These are phyloP conservation scores for Pangasius krempfi DNA, from an alignment of 2,797 vertebrate species.

Conservation along the genomic window DNA sequence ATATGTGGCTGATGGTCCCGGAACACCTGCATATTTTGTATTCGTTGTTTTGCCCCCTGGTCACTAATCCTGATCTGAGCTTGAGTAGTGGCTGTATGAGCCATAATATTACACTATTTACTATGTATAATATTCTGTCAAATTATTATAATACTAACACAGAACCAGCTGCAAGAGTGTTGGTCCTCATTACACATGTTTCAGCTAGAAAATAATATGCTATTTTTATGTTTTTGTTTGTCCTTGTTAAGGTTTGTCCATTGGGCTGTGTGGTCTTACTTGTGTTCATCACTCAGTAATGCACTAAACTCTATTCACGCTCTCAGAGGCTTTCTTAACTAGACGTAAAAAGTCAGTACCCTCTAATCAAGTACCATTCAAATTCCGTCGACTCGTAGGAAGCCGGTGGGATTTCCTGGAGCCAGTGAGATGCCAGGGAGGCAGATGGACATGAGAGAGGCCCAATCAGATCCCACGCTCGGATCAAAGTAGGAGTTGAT, in stretches of 20 bases:
- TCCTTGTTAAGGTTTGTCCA: constrained; percentile 31
- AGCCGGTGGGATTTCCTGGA: constrained; percentile 83
- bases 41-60: not conserved
- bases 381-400: constrained; percentile 81
- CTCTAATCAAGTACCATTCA: constrained; percentile 79
- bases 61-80: not conserved
- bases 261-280: not conserved
- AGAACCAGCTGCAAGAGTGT: too few relatives aligned
- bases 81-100: not conserved
- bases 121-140: not conserved
- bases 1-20: not conserved
- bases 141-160: not conserved
- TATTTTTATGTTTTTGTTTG: constrained; percentile 1
- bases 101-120: not conserved
- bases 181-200: not conserved
- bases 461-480: constrained; percentile 85
- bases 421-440: constrained; percentile 82
- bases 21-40: not conserved
- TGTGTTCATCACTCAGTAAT: constrained; percentile 31
- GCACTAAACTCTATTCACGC: constrained; percentile 18
- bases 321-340: constrained; percentile 20
- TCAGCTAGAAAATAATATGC: not conserved
- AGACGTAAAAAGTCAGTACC: constrained; percentile 42
- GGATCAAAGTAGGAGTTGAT: constrained; percentile 84
- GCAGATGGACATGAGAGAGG: constrained; percentile 85